Percentiles rank a stretch among this genome's conserved stretches.
phyloP scores from a whole-genome alignment of 2,888 invertebrate genomes.

The Hemithea aestivaria region DNA sequence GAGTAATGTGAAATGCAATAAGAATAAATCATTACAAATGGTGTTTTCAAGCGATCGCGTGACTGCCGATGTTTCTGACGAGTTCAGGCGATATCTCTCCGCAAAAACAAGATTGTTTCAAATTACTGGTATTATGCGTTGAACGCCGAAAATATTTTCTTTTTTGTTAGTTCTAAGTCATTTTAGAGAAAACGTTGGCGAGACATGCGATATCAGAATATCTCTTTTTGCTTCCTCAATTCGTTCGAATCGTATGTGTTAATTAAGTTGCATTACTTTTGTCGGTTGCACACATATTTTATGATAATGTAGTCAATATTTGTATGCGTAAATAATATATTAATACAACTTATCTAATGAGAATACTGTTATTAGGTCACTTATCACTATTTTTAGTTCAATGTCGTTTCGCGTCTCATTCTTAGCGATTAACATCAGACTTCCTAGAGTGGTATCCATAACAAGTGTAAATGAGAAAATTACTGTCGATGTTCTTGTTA shows the following conservation, averaged over 20 bases:
- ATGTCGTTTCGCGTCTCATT: no score
- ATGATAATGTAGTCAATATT: no score
- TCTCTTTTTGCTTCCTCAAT: slow-evolving; percentile 27
- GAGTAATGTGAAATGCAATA: slow-evolving; percentile 27
- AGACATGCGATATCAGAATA: slow-evolving; percentile 52
- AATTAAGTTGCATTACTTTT: slow-evolving; percentile 18
- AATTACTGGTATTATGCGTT: slow-evolving; percentile 59
- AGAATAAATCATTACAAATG: slow-evolving; percentile 15
- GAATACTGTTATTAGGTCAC: no score
- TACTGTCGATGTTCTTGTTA: slow-evolving; percentile 11
- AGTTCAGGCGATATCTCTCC: slow-evolving; percentile 61
- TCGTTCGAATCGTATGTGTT: slow-evolving; percentile 19
- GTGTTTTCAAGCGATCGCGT: slow-evolving; percentile 49
- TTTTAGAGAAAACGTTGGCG: slow-evolving; percentile 46
- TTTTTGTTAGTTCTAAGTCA: slow-evolving; percentile 44
- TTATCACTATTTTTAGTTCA: no score
- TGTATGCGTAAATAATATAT: no score
- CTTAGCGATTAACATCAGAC: no score
- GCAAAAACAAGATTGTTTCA: slow-evolving; percentile 62
- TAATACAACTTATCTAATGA: no score
- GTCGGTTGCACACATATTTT: slow-evolving; percentile 14
- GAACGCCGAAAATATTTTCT: slow-evolving; percentile 48
- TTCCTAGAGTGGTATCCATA: no score
- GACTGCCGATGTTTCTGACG: slow-evolving; percentile 53
- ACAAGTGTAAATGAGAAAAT: slow-evolving; percentile 21